phyloP scores from a whole-genome alignment of 2,888 invertebrate genomes.

The Caenorhabditis becei region DNA sequence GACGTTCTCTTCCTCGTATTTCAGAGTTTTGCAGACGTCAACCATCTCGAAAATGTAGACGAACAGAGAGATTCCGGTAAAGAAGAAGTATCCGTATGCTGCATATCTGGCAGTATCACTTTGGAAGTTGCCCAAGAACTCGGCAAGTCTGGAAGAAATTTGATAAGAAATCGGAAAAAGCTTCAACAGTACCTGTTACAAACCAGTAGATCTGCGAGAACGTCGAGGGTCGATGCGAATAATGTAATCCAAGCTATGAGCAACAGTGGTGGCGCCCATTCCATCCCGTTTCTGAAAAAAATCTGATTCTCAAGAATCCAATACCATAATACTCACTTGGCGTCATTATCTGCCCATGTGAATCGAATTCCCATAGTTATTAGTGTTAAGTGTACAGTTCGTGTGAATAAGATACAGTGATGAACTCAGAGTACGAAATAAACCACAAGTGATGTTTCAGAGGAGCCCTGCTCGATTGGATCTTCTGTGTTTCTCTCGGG shows the following conservation, averaged over 20 bases:
- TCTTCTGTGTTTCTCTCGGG: constrained; percentile 50
- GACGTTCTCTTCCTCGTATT: constrained; percentile 81
- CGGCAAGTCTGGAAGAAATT: constrained; percentile 72
- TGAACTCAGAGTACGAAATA: background rate
- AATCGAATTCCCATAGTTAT: constrained; percentile 66
- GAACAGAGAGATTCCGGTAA: constrained; percentile 78
- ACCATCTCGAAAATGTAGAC: constrained; percentile 80
- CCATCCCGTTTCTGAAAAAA: constrained; percentile 76
- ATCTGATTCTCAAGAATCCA: background rate
- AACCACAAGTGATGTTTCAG: constrained; percentile 38
- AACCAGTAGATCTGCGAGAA: constrained; percentile 81
- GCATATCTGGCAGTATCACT: constrained; percentile 69
- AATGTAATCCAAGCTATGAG: constrained; percentile 81
- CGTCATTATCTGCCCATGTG: constrained; percentile 65
- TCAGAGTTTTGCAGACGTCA: constrained; percentile 81
- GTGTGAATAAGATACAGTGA: constrained; percentile 1
- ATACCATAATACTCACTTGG: constrained; percentile 61
- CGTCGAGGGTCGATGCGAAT: constrained; percentile 79
- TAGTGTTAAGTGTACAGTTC: background rate
- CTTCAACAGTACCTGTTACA: constrained; percentile 70
- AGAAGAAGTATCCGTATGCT: constrained; percentile 80
- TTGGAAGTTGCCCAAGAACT: constrained; percentile 78
- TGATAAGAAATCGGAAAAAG: background rate
- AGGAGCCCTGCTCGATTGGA: constrained; percentile 21
- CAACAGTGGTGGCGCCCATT: constrained; percentile 81